Evolutionary conservation across 1,140 invertebrate genomes (phyloP).

Genomic region (Anastrepha ludens): DNA sequence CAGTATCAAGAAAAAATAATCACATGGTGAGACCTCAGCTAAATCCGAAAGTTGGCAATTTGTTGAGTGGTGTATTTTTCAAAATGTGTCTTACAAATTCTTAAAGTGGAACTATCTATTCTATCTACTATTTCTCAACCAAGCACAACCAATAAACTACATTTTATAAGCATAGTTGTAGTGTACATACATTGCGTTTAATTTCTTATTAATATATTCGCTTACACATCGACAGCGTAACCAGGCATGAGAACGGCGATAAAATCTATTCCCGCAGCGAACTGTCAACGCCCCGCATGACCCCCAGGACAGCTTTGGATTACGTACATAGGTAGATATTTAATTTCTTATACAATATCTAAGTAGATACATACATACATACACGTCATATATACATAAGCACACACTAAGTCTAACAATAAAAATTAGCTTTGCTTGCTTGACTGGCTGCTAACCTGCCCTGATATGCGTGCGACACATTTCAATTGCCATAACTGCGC

Average conservation of each 20-base stretch:
- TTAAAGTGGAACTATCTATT: background rate
- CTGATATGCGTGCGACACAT: conserved; percentile 30
- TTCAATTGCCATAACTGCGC: background rate
- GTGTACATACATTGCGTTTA: background rate
- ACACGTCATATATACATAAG: background rate
- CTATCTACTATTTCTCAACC: background rate
- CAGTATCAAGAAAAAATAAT: no score
- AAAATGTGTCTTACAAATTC: background rate
- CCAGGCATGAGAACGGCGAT: background rate
- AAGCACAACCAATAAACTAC: background rate
- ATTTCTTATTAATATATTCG: background rate
- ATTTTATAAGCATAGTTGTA: background rate
- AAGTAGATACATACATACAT: background rate
- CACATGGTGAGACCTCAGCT: no score
- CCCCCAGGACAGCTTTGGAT: background rate
- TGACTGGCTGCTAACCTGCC: background rate
- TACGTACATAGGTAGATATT: background rate
- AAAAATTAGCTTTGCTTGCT: background rate
- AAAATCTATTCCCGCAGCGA: conserved; percentile 1
- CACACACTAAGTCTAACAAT: background rate
- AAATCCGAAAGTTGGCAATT: no score
- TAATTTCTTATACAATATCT: background rate
- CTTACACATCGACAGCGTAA: background rate
- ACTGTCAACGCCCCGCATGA: background rate
- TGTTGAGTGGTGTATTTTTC: no score